Base-by-base conservation (phyloP, 2,113 vertebrate species). In the Tragelaphus buxtoni region DNA sequence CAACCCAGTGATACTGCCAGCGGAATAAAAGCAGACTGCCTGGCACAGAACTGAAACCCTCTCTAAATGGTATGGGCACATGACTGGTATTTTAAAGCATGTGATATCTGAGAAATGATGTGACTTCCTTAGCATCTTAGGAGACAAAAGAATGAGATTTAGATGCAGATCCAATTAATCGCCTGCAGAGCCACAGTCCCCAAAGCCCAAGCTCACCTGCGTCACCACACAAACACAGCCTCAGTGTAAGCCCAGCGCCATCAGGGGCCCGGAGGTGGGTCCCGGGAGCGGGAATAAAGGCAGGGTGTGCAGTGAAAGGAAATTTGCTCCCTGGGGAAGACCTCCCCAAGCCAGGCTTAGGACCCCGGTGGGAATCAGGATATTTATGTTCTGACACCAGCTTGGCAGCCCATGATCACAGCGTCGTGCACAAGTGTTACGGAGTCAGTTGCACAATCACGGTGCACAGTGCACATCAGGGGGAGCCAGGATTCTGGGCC, bases 381-480 rank as follows among this genome's bases (percentile, higher is more conserved):
- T 79, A 13, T 56, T 74, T 30, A n/a, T 76, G 84, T 83, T 55
- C 63, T 51, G 56, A 83, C 7, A 20, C 24, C 0, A 7, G 60
- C 94, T 32, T 85, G 91, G 93, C 58, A 92, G 88, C 81, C 39
- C 47, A 35, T 14, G 56, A 45, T 30, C 84, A 63, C 42, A n/a
- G 32, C 47, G 13, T 39, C 16, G 1, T 1, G 1, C 20, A 0
- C 0, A n/a, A 14, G 28, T 0, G 3, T 9, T 4, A 0, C 0
- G 22, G 32, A 4, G 10, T n/a, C n/a, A 17, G 74, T 32, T 30
- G 32, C 63, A n/a, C 32, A 6, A 10, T 3, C 12, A 5, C 2
- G 9, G 28, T 6, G 11, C 11, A 22, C 9, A 4, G 35, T 0
- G 9, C 30, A 1, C 3, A 2, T 1, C 0, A 3, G 10, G n/a